Evolutionary conservation across 2,888 invertebrate genomes (phyloP), one percentile per base, ranked within the genome.

Genomic region (Microplitis deprimator): DNA sequence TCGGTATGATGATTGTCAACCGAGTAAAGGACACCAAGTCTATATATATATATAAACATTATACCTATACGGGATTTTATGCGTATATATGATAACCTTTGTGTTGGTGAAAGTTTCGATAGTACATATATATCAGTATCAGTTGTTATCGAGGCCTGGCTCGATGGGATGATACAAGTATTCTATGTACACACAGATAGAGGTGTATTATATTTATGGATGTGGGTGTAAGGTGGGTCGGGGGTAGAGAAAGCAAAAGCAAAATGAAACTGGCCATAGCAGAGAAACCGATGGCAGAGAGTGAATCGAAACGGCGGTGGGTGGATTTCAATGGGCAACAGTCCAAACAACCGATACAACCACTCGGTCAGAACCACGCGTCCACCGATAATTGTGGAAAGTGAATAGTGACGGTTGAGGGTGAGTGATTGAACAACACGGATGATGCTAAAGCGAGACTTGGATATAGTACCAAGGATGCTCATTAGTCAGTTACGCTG

Each of bases 341-440:
- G 67, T 69, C 39, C 77, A 77, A 65, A 73, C 70, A 73, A 65
- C 50, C 62, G 59, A 69, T 70, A 38, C 20, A 39, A 60, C 73
- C 68, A 77, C 29, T 73, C 62, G 61, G 17, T 65, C 70, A 65
- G 65, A 64, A 60, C 70, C n/a, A 67, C 10, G 20, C 72, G n/a
- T 77, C n/a, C 13, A 50, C 50, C 40, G 68, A 73, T 77, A 77
- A 77, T 77, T 77, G 77, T 77, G 73, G 68, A 73, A 77, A 73
- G 77, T 69, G 68, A 69, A 73, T 77, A 77, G 73, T 68, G 50
- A 77, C 64, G 61, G 20, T 60, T 2, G 68, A n/a, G 17, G 8
- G 60, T 39, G 29, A 59, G 65, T 38, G n/a, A 61, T 59, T 50
- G 50, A 50, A 50, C 50, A 50, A 13, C 50, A 13, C 50, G 50